These are phyloP conservation scores for Abramis brama DNA, from an alignment of 2,113 vertebrate genomes.

Conservation along the genomic window DNA sequence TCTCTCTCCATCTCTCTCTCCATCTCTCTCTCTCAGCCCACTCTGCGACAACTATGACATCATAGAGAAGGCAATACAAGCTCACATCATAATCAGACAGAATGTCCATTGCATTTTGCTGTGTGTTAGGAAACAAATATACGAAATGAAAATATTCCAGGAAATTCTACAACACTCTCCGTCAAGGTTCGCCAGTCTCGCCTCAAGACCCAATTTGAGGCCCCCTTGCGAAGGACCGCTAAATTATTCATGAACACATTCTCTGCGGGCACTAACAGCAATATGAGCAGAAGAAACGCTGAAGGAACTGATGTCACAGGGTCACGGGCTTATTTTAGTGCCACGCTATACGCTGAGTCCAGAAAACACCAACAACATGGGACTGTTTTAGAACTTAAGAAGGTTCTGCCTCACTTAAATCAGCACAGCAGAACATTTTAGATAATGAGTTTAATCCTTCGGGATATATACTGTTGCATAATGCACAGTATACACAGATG, in stretches of 20 bases:
- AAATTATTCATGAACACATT: slow-evolving; percentile 29
- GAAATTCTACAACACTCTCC: not conserved
- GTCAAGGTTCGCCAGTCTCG: not conserved
- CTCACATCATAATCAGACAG: not conserved
- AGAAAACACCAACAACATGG: not conserved
- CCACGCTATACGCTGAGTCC: not conserved
- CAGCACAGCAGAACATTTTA: not conserved
- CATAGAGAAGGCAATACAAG: not conserved
- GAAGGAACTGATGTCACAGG: slow-evolving; percentile 11
- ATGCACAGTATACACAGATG: too few species aligned
- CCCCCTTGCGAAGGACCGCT: not conserved
- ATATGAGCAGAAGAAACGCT: not conserved
- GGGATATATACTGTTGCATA: not conserved
- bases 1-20: too few species aligned
- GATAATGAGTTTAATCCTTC: not conserved
- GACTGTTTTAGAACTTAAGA: not conserved
- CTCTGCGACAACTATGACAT: not conserved
- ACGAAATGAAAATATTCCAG: not conserved
- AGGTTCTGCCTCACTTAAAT: not conserved
- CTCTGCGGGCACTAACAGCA: slow-evolving; percentile 2
- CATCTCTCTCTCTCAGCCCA: not conserved
- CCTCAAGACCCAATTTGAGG: slow-evolving; percentile 18
- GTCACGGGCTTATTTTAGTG: slow-evolving; percentile 18
- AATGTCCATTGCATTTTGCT: not conserved
- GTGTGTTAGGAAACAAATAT: not conserved